Conservation (phyloP, 2,888 invertebrate genomes). For the Aleiodes leptofemur region DNA sequence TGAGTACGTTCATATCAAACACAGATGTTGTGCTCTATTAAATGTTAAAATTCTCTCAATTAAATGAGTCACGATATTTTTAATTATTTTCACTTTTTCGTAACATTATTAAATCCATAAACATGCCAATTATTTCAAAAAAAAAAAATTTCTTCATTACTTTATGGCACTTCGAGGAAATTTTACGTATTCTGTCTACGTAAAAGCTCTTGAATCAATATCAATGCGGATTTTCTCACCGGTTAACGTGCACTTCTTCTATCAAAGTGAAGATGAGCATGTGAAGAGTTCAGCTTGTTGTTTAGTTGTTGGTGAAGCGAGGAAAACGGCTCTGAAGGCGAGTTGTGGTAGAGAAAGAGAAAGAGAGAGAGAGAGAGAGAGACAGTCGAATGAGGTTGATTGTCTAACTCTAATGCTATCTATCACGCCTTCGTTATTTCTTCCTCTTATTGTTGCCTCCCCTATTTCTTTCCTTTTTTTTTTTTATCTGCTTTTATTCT, state of each 20-base stretch:
- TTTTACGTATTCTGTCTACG: slow-evolving; percentile 50
- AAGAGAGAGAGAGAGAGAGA: no score
- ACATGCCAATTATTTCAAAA: background rate
- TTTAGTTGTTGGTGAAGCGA: slow-evolving; percentile 7
- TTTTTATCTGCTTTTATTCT: slow-evolving; percentile 9
- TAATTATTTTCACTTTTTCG: background rate
- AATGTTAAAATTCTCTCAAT: slow-evolving; percentile 14
- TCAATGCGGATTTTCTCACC: slow-evolving; percentile 64
- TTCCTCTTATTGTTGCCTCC: slow-evolving; percentile 40
- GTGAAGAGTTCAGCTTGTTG: slow-evolving; percentile 1
- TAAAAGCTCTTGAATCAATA: slow-evolving; percentile 53
- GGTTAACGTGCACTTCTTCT: slow-evolving; percentile 56
- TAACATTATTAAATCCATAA: background rate
- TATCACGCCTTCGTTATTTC: slow-evolving; percentile 68
- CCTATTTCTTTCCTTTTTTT: slow-evolving; percentile 21
- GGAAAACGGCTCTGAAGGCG: slow-evolving; percentile 4
- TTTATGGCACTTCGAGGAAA: slow-evolving; percentile 17
- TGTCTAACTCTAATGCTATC: slow-evolving; percentile 67
- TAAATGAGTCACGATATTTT: background rate
- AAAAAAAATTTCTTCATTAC: no score
- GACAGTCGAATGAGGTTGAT: slow-evolving; percentile 58
- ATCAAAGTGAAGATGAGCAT: slow-evolving; percentile 38
- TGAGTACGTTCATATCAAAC: slow-evolving; percentile 21
- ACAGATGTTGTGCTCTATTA: slow-evolving; percentile 24
- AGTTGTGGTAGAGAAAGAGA: slow-evolving; percentile 25